Conservation (phyloP, 2,113 vertebrate genomes). For the Rhinolophus sinicus region DNA sequence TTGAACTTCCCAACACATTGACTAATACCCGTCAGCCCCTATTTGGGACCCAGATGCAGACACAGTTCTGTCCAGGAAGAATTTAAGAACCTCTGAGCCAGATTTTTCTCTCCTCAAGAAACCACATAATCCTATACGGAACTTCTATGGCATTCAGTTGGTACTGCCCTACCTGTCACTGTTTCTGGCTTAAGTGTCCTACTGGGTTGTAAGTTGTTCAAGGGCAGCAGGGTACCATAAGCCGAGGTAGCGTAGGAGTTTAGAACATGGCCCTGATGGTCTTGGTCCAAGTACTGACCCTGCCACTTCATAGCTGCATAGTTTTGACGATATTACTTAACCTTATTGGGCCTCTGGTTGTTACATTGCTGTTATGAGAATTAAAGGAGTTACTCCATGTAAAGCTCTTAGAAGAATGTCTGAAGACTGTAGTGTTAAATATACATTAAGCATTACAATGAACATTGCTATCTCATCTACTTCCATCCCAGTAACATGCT, state of each 20-base stretch:
- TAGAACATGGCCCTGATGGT: background rate
- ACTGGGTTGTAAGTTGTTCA: background rate
- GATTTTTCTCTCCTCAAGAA: background rate
- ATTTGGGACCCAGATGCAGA: background rate
- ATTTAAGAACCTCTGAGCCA: background rate
- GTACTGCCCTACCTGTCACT: background rate
- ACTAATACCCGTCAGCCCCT: background rate
- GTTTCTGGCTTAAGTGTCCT: background rate
- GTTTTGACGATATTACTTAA: background rate
- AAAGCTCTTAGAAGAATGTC: background rate
- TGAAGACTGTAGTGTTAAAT: background rate
- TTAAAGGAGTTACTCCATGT: background rate
- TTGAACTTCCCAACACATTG: background rate
- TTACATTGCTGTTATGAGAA: background rate
- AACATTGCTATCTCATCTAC: background rate
- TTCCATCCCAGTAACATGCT: background rate
- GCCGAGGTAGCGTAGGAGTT: background rate
- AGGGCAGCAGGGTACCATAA: background rate
- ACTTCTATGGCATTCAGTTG: background rate
- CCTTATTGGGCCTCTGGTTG: background rate
- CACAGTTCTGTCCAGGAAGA: background rate
- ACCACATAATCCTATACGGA: background rate
- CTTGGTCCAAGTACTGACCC: background rate
- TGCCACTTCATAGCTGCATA: background rate
- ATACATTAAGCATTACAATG: background rate